Conservation (phyloP, 2,888 invertebrate genomes). For the Dastarcus helophoroides region DNA sequence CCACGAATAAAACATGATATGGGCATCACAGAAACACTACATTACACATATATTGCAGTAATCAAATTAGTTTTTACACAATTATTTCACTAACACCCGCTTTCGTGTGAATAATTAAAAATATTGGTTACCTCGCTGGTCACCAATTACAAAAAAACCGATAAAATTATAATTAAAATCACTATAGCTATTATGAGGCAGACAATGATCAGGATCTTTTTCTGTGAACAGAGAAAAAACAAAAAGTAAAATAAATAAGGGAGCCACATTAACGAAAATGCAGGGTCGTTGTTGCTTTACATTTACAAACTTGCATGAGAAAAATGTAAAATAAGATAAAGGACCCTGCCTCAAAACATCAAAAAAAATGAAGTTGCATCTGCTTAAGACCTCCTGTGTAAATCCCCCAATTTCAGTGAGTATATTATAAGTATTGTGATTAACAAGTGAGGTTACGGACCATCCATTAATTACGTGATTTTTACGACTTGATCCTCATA, state of each 20-base stretch:
- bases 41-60: conserved; percentile 9
- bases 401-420: too few species aligned
- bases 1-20: conserved; percentile 4
- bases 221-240: conserved; percentile 61
- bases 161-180: conserved; percentile 64
- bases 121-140: not conserved
- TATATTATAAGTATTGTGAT: too few species aligned
- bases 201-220: conserved; percentile 80
- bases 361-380: not conserved
- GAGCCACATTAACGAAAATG: conserved; percentile 3
- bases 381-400: not conserved
- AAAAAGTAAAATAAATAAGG: conserved; percentile 40
- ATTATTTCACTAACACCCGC: conserved; percentile 12
- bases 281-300: conserved; percentile 8
- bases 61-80: conserved; percentile 2
- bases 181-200: conserved; percentile 68
- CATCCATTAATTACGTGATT: too few species aligned
- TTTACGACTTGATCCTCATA: too few species aligned
- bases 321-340: conserved; percentile 9
- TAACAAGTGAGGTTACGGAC: too few species aligned
- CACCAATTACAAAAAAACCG: conserved; percentile 23
- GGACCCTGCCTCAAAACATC: conserved; percentile 10
- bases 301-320: conserved; percentile 9
- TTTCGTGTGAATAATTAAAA: conserved; percentile 7
- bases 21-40: conserved; percentile 8